phyloP scores from a whole-genome alignment of 1,140 invertebrate species.

The Portunus trituberculatus region DNA sequence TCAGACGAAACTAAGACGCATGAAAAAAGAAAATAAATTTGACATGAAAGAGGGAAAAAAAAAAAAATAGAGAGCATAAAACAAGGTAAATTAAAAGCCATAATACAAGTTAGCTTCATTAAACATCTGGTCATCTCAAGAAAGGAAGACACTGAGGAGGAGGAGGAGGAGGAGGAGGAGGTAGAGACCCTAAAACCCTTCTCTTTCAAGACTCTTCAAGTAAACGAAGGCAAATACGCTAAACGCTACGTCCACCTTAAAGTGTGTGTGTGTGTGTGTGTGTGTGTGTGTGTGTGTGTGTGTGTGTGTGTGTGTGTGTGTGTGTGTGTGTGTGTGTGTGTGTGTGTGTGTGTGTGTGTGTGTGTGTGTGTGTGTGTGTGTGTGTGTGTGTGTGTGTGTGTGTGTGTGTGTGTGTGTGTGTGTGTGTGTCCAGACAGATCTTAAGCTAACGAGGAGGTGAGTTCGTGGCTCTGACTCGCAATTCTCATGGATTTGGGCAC shows the following conservation, averaged over 20 bases:
- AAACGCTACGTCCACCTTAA: not conserved
- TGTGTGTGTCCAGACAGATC: not conserved
- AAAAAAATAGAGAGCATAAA: too few species aligned
- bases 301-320: not conserved
- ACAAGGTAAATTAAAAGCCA: too few species aligned
- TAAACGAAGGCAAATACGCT: not conserved
- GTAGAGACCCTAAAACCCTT: not conserved
- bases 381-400: constrained; percentile 15
- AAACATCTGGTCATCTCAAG: not conserved
- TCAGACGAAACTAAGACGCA: too few species aligned
- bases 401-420: constrained; percentile 20
- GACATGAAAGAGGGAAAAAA: too few species aligned
- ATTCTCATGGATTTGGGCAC: not conserved
- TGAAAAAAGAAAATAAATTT: too few species aligned
- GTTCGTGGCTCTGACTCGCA: not conserved
- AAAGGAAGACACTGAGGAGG: not conserved
- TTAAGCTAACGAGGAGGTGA: constrained; percentile 13
- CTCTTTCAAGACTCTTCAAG: constrained; percentile 6
- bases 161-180: constrained; percentile 2
- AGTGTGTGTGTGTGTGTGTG: not conserved
- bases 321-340: not conserved
- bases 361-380: constrained; percentile 11
- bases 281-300: constrained; percentile 17
- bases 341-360: too few species aligned
- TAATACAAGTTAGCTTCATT: too few species aligned